phyloP scores from a whole-genome alignment of 2,113 vertebrate genomes.

The Edolisoma coerulescens region DNA sequence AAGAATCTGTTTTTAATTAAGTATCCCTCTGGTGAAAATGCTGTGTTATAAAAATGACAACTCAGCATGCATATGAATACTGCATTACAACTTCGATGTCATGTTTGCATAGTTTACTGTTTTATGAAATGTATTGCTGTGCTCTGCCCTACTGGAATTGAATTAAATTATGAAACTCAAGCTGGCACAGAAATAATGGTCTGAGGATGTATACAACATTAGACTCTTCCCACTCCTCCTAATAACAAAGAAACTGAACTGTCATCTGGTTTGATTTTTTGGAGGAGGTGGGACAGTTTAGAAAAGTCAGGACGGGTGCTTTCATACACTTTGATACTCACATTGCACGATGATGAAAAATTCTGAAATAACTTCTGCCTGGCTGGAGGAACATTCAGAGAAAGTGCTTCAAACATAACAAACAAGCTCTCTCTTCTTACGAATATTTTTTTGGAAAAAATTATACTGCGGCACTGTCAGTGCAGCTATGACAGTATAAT shows the following conservation, averaged over 20 bases:
- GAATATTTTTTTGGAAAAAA: background rate
- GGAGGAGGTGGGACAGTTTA: background rate
- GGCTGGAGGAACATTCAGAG: background rate
- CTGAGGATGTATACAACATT: background rate
- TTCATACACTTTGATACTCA: background rate
- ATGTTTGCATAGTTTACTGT: conserved; percentile 58
- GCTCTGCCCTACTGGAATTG: conserved; percentile 46
- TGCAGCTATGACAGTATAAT: background rate
- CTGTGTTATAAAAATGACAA: conserved; percentile 63
- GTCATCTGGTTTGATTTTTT: conserved; percentile 43
- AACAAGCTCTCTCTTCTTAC: background rate
- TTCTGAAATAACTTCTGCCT: conserved; percentile 14
- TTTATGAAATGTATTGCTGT: conserved; percentile 56
- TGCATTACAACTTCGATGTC: conserved; percentile 51
- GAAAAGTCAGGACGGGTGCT: background rate
- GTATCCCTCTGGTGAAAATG: conserved; percentile 54
- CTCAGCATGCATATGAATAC: conserved; percentile 65
- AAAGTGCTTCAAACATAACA: background rate
- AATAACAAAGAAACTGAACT: background rate
- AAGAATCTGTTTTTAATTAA: conserved; percentile 52
- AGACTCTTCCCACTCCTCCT: background rate
- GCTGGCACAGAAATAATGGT: conserved; percentile 55
- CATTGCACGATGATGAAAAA: background rate
- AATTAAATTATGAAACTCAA: conserved; percentile 68
- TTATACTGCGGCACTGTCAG: background rate